Percentiles rank a stretch among this genome's conserved stretches.
phyloP scores from a whole-genome alignment of 2,797 vertebrate species.

The Threskiornis aethiopicus region DNA sequence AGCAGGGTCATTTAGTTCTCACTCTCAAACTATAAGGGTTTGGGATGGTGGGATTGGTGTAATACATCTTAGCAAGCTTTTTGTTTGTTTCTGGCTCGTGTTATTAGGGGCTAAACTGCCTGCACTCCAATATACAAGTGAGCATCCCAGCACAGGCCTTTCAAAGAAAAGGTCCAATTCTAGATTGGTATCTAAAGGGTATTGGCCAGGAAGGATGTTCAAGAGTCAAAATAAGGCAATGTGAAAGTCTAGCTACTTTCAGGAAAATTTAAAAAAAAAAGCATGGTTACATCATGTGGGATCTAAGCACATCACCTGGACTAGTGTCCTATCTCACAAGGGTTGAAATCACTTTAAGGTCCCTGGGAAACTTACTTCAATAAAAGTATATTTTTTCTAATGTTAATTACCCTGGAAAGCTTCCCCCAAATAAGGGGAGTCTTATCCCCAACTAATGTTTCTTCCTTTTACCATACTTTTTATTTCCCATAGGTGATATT shows the following conservation, averaged over 20 bases:
- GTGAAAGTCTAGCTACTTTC: background rate
- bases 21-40: background rate
- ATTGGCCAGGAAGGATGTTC: background rate
- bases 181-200: background rate
- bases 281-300: fast-evolving
- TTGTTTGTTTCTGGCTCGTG: background rate
- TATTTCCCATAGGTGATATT: background rate
- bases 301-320: background rate
- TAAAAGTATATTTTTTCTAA: background rate
- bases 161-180: background rate
- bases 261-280: background rate
- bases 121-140: background rate
- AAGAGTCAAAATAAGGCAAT: background rate
- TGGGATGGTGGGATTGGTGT: background rate
- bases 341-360: background rate
- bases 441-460: background rate
- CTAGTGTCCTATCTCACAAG: background rate
- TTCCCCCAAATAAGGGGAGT: background rate
- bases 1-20: background rate
- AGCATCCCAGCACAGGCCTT: background rate
- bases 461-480: background rate
- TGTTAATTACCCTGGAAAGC: background rate
- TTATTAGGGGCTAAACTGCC: background rate
- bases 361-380: background rate
- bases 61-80: background rate